Conservation (phyloP, 1,140 invertebrate genomes). For the Oncopodura yosiiana region DNA sequence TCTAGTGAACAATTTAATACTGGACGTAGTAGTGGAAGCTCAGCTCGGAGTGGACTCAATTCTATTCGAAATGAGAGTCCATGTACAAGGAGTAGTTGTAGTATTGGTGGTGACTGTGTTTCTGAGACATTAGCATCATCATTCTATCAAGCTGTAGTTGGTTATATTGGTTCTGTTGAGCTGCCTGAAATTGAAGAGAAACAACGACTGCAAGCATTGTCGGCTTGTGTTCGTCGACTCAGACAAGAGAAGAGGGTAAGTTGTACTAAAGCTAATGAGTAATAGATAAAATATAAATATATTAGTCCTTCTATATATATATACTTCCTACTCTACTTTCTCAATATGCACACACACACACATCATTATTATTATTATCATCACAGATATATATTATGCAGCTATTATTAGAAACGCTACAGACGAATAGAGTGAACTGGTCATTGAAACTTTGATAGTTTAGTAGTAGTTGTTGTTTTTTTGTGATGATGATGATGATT, state of each 20-base stretch:
- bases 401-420: too few species aligned
- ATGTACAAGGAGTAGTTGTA: constrained; percentile 15
- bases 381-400: too few species aligned
- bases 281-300: too few species aligned
- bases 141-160: constrained; percentile 59
- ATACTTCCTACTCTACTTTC: too few species aligned
- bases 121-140: too few species aligned
- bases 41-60: constrained; percentile 20
- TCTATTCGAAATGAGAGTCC: constrained; percentile 18
- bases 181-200: constrained; percentile 65
- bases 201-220: constrained; percentile 48
- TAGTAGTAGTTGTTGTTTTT: too few species aligned
- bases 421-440: too few species aligned
- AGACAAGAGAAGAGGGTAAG: constrained; percentile 70
- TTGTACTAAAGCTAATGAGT: neutral
- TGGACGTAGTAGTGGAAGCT: constrained; percentile 27
- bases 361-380: too few species aligned
- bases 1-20: constrained; percentile 26
- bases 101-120: constrained; percentile 9
- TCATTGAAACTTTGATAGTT: too few species aligned
- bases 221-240: constrained; percentile 76
- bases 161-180: constrained; percentile 90
- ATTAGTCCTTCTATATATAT: too few species aligned
- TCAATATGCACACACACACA: too few species aligned
- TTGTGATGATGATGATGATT: too few species aligned